A percentile compares a stretch with the other conserved stretches of the same genome.
Evolutionary conservation across 2,113 vertebrate species (phyloP).

Genomic region (Tiliqua scincoides): DNA sequence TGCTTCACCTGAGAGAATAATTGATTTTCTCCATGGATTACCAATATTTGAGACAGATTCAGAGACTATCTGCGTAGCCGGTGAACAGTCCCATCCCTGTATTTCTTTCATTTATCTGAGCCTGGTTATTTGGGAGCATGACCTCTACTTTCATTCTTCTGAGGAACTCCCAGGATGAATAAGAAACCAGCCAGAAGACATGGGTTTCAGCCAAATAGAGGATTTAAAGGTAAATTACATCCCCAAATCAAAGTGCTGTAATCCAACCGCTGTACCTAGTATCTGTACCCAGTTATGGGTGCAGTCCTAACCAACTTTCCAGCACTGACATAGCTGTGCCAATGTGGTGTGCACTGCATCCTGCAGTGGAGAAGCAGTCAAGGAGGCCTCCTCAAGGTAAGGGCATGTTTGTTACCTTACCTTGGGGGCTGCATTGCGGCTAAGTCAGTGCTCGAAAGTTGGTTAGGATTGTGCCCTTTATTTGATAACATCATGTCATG

Average conservation of each 20-base stretch:
- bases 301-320: too few relatives aligned
- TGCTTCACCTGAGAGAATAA: constrained; percentile 21
- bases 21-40: constrained; percentile 32
- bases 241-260: background rate
- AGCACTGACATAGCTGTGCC: too few relatives aligned
- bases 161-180: background rate
- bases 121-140: background rate
- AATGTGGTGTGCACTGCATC: too few relatives aligned
- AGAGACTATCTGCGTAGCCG: background rate
- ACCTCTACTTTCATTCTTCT: background rate
- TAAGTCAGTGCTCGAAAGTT: too few relatives aligned
- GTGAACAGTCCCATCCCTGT: background rate
- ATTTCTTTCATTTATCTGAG: background rate
- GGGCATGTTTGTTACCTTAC: too few relatives aligned
- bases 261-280: background rate
- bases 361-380: too few relatives aligned
- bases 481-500: too few relatives aligned
- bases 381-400: too few relatives aligned
- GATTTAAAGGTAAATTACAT: background rate
- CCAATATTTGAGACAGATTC: constrained; percentile 22
- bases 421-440: too few relatives aligned
- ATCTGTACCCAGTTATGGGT: background rate
- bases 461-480: too few relatives aligned
- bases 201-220: background rate
- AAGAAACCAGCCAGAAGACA: background rate